Evolutionary conservation across 2,888 invertebrate species (phyloP), one percentile per base, ranked within the genome.

Genomic region (Palloptera scutellata): DNA sequence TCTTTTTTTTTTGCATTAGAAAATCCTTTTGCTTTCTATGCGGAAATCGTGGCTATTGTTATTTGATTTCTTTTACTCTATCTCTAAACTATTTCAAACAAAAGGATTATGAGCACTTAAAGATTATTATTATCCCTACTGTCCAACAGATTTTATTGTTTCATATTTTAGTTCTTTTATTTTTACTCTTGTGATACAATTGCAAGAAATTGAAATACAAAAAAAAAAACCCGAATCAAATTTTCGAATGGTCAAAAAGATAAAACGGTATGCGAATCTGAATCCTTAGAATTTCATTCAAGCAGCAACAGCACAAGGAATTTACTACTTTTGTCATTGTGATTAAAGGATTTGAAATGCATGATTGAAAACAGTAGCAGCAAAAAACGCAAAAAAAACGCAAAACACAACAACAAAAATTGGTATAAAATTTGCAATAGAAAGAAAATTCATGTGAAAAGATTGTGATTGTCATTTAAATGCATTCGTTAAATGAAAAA

Each of bases 1-100:
- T 64, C 58, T 64, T 64, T 59, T 43, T 64, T 64, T 64, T 64
- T 59, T 43, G 64, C 64, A 42, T 42, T 17, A 45, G 66, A 45
- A 66, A 66, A 66, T 61, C 61, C 66, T 66, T 66, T 66, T 66
- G 66, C 66, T 66, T 66, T 66, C 61, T 53, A 48, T 61, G 43
- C 54, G 45, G n/a, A 15, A 10, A 12, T 15, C 42, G 6, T 13
- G 13, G 48, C 48, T 48, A 5, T 48, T 48, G 13, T 48, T 48
- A 48, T 48, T 15, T 48, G 30, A 30, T 30, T 30, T 30, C n/a
- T n/a, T 48, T 48, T 48, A 15, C 15, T 48, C 11, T 11, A 48
- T 4, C 13, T 48, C 15, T 30, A 30, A 30, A 30, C n/a, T 8
- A 5, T 19, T 12, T n/a, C 17, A 52, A 54, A 66, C 61, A 66